Evolutionary conservation across 2,113 vertebrate species (phyloP).

Genomic region (Epinephelus moara): DNA sequence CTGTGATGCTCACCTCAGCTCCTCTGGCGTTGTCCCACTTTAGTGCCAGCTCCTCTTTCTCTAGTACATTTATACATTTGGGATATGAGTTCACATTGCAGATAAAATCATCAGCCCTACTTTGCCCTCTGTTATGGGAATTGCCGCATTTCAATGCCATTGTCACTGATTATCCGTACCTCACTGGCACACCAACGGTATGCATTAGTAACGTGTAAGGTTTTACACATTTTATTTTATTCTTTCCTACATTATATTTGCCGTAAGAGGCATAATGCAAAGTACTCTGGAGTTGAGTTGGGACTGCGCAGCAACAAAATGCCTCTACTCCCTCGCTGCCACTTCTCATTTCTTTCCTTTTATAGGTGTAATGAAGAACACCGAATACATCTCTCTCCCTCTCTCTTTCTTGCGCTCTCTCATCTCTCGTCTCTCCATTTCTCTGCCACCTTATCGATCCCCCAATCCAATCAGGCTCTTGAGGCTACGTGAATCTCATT

Average conservation of each 20-base stretch:
- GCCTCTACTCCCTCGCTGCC: constrained; percentile 57
- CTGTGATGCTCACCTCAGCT: constrained; percentile 58
- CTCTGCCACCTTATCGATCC: constrained; percentile 76
- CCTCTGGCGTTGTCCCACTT: constrained; percentile 52
- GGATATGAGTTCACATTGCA: constrained; percentile 18
- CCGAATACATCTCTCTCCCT: constrained; percentile 59
- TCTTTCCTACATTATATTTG: constrained; percentile 10
- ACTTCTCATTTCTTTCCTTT: constrained; percentile 74
- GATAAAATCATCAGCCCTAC: constrained; percentile 16
- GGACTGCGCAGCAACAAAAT: constrained; percentile 48
- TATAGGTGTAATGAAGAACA: constrained; percentile 81
- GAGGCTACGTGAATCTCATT: constrained; percentile 79
- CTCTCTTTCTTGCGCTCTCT: constrained; percentile 51
- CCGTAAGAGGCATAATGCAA: constrained; percentile 17
- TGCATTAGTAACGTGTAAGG: neutral
- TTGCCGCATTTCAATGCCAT: neutral
- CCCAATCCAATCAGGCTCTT: constrained; percentile 77
- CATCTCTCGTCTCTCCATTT: constrained; percentile 69
- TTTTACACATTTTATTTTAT: constrained; percentile 12
- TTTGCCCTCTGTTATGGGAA: constrained; percentile 15
- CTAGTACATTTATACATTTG: constrained; percentile 10
- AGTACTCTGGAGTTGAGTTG: constrained; percentile 37
- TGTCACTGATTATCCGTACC: neutral
- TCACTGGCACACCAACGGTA: neutral
- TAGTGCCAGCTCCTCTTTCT: constrained; percentile 21